phyloP scores from a whole-genome alignment of 2,113 vertebrate genomes.

The Pygoscelis adeliae region DNA sequence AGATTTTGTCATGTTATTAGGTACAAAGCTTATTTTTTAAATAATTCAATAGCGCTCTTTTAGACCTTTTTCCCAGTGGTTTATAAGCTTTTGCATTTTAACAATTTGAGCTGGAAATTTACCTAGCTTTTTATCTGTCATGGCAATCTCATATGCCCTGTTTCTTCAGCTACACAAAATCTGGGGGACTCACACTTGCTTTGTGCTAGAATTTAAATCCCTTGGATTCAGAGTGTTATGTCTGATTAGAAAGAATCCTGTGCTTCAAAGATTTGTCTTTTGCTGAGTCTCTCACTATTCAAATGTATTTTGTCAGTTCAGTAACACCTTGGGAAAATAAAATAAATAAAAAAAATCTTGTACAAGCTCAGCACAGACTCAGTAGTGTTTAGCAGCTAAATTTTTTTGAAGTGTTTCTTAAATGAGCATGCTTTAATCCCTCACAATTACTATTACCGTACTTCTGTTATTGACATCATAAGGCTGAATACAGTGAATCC shows the following conservation, averaged over 20 bases:
- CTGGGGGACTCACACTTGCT: background rate
- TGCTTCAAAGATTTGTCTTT: background rate
- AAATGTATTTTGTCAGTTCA: background rate
- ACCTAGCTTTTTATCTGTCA: background rate
- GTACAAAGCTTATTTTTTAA: background rate
- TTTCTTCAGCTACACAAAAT: background rate
- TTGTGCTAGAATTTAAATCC: background rate
- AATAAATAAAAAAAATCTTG: background rate
- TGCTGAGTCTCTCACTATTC: background rate
- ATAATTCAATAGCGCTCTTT: background rate
- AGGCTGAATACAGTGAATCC: background rate
- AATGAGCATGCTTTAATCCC: background rate
- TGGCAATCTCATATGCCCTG: background rate
- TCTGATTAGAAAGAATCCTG: background rate
- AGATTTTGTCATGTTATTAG: background rate
- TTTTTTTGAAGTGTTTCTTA: background rate
- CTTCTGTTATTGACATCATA: rapidly evolving
- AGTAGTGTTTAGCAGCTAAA: background rate
- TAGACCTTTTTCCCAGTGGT: background rate
- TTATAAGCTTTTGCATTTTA: background rate
- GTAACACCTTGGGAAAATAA: background rate
- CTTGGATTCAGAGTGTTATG: background rate
- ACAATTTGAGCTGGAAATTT: background rate
- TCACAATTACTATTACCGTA: background rate
- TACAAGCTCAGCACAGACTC: background rate